These are phyloP conservation scores for Eclectus roratus DNA, from an alignment of 2,113 vertebrate species.

Conservation along the genomic window DNA sequence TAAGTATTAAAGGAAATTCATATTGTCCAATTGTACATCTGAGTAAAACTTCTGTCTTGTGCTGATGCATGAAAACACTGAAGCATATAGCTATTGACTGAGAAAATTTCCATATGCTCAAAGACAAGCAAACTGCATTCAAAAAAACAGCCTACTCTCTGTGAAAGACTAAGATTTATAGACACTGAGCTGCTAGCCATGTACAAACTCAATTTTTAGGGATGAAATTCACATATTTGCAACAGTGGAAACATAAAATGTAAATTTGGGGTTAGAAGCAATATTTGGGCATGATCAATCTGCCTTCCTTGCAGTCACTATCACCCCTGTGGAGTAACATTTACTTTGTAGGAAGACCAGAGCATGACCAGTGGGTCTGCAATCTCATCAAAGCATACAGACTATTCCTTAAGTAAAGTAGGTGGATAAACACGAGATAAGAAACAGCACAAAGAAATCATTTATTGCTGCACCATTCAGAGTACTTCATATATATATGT, in stretches of 20 bases:
- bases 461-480: background rate
- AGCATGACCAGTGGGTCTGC: background rate
- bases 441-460: background rate
- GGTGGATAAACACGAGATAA: background rate
- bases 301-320: background rate
- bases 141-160: background rate
- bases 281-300: background rate
- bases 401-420: background rate
- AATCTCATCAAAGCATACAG: background rate
- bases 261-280: background rate
- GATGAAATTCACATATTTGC: background rate
- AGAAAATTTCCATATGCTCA: background rate
- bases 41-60: background rate
- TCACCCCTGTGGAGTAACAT: background rate
- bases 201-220: background rate
- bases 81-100: background rate
- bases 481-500: background rate
- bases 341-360: background rate
- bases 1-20: background rate
- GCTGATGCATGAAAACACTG: background rate
- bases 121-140: background rate
- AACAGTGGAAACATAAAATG: background rate
- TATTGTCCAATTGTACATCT: background rate
- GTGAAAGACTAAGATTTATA: background rate
- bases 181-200: rapidly evolving